These are phyloP conservation scores for Diplosoma virens DNA, from an alignment of 23 tunicate genomes.

Conservation along the genomic window DNA sequence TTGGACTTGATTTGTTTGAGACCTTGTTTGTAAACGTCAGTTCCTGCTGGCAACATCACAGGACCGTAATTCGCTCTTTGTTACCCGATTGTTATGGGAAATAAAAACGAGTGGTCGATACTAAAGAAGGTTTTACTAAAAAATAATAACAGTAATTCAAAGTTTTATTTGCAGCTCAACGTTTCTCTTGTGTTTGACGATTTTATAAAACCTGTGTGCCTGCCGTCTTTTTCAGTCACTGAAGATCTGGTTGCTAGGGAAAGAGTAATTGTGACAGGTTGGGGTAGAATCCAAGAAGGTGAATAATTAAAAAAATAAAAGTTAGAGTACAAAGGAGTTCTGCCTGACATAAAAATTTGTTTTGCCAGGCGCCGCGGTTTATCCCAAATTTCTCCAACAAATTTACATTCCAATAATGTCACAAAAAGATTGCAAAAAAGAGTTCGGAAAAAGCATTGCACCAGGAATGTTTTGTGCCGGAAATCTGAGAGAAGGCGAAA, in stretches of 20 bases:
- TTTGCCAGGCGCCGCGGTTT: background rate
- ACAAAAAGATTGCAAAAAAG: background rate
- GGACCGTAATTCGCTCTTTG: too few relatives aligned
- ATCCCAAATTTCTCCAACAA: constrained; percentile 20
- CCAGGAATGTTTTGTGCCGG: constrained; percentile 59
- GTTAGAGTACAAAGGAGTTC: too few relatives aligned
- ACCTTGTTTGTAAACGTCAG: too few relatives aligned
- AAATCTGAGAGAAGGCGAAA: constrained; percentile 31
- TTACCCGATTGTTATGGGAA: too few relatives aligned
- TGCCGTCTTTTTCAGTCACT: constrained; percentile 1
- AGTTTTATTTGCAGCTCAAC: background rate
- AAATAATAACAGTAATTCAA: too few relatives aligned
- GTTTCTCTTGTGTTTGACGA: constrained; percentile 2
- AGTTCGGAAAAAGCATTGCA: background rate
- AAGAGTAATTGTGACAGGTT: constrained; percentile 44
- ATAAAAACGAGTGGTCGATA: too few relatives aligned
- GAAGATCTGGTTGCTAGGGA: background rate
- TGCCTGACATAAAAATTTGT: too few relatives aligned
- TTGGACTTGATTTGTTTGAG: too few relatives aligned
- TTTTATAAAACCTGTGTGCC: constrained; percentile 44
- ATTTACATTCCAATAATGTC: constrained; percentile 32
- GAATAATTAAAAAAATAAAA: too few relatives aligned
- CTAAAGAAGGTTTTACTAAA: too few relatives aligned
- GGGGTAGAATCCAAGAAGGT: constrained; percentile 43
- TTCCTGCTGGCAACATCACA: too few relatives aligned